Evolutionary conservation across 1,140 invertebrate genomes (phyloP).

Genomic region (Papilio dardanus): DNA sequence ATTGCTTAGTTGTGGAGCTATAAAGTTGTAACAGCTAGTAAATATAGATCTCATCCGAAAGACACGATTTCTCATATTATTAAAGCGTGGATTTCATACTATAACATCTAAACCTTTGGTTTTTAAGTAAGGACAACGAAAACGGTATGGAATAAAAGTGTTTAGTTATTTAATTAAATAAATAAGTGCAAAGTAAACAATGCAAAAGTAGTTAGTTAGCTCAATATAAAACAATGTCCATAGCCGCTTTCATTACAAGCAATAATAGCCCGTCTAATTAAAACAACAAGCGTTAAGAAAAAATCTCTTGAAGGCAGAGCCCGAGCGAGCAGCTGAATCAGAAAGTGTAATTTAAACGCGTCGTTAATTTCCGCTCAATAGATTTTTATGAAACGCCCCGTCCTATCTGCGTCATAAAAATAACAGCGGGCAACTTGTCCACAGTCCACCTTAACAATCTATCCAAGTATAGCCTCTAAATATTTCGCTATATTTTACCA

Average conservation of each 20-base stretch:
- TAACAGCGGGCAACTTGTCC: slow-evolving; percentile 6
- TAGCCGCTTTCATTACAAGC: slow-evolving; percentile 16
- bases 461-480: background rate
- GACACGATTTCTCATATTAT: background rate
- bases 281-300: slow-evolving; percentile 7
- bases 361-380: slow-evolving; percentile 38
- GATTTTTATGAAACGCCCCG: slow-evolving; percentile 34
- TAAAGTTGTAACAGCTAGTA: background rate
- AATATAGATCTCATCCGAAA: background rate
- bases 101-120: background rate
- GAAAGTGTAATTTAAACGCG: slow-evolving; percentile 31
- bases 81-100: background rate
- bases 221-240: background rate
- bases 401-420: slow-evolving; percentile 25
- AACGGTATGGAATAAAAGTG: background rate
- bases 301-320: slow-evolving; percentile 10
- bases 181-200: background rate
- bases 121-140: background rate
- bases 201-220: slow-evolving; percentile 9
- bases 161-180: background rate
- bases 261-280: slow-evolving; percentile 12
- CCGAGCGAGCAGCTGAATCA: background rate
- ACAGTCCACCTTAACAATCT: slow-evolving; percentile 17
- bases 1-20: background rate
- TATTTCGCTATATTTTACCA: slow-evolving; percentile 17